Percentiles rank a stretch among this genome's conserved stretches.
These are phyloP conservation scores for Diloba caeruleocephala DNA, from an alignment of 2,888 invertebrate species.

Conservation along the genomic window DNA sequence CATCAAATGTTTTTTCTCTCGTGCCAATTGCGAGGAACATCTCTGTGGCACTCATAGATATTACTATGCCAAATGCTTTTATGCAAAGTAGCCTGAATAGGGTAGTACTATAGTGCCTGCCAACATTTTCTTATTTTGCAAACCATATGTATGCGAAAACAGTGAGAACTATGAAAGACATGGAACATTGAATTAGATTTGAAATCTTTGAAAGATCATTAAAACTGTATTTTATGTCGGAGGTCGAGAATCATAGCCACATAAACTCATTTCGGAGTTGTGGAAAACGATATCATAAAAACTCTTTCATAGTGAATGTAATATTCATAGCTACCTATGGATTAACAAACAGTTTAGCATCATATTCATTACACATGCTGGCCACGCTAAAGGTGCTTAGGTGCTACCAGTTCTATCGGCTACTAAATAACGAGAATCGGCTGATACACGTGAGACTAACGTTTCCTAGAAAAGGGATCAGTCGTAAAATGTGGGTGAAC, in stretches of 20 bases:
- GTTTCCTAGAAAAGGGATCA: slow-evolving; percentile 40
- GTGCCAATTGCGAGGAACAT: slow-evolving; percentile 22
- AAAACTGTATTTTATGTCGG: too few species aligned
- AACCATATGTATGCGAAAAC: too few species aligned
- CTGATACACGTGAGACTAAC: slow-evolving; percentile 39
- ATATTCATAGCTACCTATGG: slow-evolving; percentile 9
- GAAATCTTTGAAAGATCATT: too few species aligned
- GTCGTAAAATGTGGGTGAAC: slow-evolving; percentile 30
- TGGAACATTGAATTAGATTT: too few species aligned
- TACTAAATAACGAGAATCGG: slow-evolving; percentile 51
- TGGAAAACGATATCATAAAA: too few species aligned
- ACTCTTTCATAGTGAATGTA: background rate
- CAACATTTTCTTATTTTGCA: slow-evolving; percentile 42
- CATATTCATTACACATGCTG: slow-evolving; percentile 35
- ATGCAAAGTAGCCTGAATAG: slow-evolving; percentile 45
- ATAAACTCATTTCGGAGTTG: too few species aligned
- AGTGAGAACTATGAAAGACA: slow-evolving; percentile 27
- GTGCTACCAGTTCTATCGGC: slow-evolving; percentile 40
- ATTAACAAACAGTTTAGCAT: slow-evolving; percentile 18
- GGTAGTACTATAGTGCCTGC: slow-evolving; percentile 32
- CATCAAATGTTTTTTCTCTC: slow-evolving; percentile 17
- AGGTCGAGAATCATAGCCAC: too few species aligned
- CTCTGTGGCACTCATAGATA: slow-evolving; percentile 39
- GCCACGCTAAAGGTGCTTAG: slow-evolving; percentile 38
- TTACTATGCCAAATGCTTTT: slow-evolving; percentile 50